These are phyloP conservation scores for Lagodon rhomboides DNA, from an alignment of 2,797 vertebrate genomes.

Conservation along the genomic window DNA sequence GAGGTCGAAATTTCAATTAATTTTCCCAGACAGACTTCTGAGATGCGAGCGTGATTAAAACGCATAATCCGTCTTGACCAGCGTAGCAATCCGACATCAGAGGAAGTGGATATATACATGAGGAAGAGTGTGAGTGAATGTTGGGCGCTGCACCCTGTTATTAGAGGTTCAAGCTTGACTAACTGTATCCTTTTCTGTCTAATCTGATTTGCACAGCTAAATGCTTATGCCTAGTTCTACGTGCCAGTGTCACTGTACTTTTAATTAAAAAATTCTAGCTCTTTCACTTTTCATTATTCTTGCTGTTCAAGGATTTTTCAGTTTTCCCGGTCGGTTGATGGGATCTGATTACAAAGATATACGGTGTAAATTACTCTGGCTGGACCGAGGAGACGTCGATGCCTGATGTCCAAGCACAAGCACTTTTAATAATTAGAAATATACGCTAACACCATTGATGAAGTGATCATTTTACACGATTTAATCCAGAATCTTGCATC, in stretches of 20 bases:
- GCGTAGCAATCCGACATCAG: constrained; percentile 74
- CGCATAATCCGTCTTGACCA: constrained; percentile 79
- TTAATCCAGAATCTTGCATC: constrained; percentile 6
- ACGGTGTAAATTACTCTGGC: constrained; percentile 10
- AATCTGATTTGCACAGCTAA: constrained; percentile 79
- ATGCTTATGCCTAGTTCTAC: constrained; percentile 60
- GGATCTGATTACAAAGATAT: constrained; percentile 49
- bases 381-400: constrained; percentile 11
- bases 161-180: constrained; percentile 72
- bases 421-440: constrained; percentile 25
- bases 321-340: constrained; percentile 46
- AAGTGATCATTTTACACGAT: neutral
- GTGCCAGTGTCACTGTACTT: constrained; percentile 64
- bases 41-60: constrained; percentile 80
- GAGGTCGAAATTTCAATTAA: constrained; percentile 81
- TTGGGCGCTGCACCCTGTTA: constrained; percentile 45
- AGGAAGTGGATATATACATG: constrained; percentile 52
- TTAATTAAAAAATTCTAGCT: constrained; percentile 77
- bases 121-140: constrained; percentile 38
- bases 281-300: constrained; percentile 76
- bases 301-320: constrained; percentile 62
- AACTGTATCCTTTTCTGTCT: constrained; percentile 77
- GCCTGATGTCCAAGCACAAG: neutral
- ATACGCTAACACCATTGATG: neutral
- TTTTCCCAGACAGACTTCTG: constrained; percentile 73